Base-by-base conservation (phyloP, 2,888 invertebrate genomes). In the Cryptophagus acutangulus region DNA sequence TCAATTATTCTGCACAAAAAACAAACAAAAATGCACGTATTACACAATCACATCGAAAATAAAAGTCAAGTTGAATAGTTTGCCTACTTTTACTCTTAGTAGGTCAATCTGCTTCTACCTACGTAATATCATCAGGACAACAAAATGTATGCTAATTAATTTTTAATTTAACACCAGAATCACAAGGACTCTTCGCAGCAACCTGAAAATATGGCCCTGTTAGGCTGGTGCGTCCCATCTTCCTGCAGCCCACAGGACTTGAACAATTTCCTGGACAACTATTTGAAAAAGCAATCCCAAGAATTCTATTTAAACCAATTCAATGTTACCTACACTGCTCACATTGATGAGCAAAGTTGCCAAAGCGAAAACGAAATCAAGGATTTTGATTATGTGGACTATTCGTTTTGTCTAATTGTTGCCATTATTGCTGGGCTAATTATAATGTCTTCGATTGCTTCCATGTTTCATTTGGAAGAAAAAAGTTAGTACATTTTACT, bases 191-290 rank as follows among this genome's bases (percentile, higher is more conserved):
- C 55, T 9, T 57, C 61, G 2, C 61, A 61, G 42, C 58, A 58
- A 43, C 45, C 51, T 10, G 54, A 57, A 45, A 60, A 61, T 20
- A 39, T 52, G 1, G 55, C 56, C 2, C 40, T 56, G 15, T 39
- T 59, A 18, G 62, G 57, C 6, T 62, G 62, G 62, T 62, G 62
- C 36, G 46, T 58, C n/a, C 62, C 62, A 14, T 58, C 59, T 2
- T 56, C 62, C 2, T 62, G 62, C 39, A 50, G 55, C 14, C 48
- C 55, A 15, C 20, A 33, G 24, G 57, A 60, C 38, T 43, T 61
- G 3, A 46, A 59, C 42, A 45, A 40, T 10, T 43, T 54, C 24
- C 41, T 62, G 5, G 55, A 58, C 15, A 37, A 41, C 10, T 55
- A 61, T 34, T 30, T 59, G 10, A 26, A n/a, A 6, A n/a, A n/a